Base-by-base conservation (phyloP, 2,113 vertebrate genomes). In the Proterorhinus semilunaris region DNA sequence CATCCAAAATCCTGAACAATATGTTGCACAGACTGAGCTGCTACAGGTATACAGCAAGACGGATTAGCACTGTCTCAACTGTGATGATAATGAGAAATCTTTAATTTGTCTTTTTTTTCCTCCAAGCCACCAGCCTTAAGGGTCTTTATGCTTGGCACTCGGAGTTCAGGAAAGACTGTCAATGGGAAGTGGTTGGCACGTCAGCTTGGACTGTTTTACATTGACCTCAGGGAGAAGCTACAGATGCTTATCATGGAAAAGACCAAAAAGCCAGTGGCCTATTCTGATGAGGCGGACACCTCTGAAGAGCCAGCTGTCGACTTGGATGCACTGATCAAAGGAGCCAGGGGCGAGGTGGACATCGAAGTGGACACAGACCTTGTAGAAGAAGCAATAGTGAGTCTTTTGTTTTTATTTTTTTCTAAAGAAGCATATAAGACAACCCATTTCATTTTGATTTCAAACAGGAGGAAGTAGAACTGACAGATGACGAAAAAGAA, bases 171-270 rank as follows among this genome's bases (percentile, higher is more conserved):
- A 16, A 98, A 97, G 92, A 96, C 93, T 43, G 68, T 84, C 45
- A 89, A 93, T 72, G 95, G 92, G 21, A 87, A 91, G 68, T 91
- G 91, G 88, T 63, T 96, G 58, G 95, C 96, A 53, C 76, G 94
- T 46, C 92, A 94, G 65, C 90, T 98, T 48, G 94, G 93, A 8
- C 84, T 99, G 72, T 98, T 99, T 76, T 93, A 98, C 68, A 93
- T 99, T 85, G 95, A 98, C 8, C 98, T 96, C 87, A 92, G 94
- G 59, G 95, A 98, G 83, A 84, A 86, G 52, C 91, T 99, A 12
- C 97, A 98, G 82, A 95, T 93, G 91, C 74, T 94, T 69, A 78
- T 99, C 75, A 82, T 96, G 72, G 79, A 91, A 58, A 98, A 96
- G 93, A 95, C 92, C 13, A 92, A 92, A 87, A 85, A 69, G 68